Evolutionary conservation across 1,140 invertebrate species (phyloP).

Genomic region (Nasonia longicornis): DNA sequence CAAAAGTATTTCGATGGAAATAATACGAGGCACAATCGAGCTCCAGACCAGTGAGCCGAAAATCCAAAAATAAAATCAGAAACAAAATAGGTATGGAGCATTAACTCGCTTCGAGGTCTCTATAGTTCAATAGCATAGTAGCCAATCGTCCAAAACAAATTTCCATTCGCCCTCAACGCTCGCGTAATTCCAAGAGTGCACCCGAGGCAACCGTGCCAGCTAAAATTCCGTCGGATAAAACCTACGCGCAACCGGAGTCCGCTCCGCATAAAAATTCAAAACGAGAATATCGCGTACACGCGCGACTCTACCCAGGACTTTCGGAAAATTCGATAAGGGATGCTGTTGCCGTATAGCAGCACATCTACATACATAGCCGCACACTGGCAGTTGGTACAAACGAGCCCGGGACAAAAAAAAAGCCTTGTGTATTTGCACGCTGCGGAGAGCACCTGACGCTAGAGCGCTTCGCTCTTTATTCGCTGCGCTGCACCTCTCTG

Average conservation of each 20-base stretch:
- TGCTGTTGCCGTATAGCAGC: neutral
- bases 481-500: neutral
- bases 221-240: neutral
- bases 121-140: neutral
- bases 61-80: no score
- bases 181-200: no score
- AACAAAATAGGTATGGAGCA: no score
- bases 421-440: slow-evolving; percentile 19
- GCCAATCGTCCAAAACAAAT: neutral
- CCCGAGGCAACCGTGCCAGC: no score
- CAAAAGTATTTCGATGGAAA: no score
- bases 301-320: neutral
- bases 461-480: neutral
- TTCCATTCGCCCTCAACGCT: neutral
- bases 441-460: neutral
- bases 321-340: slow-evolving; percentile 12
- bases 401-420: neutral
- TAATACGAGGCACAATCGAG: no score
- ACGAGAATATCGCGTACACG: neutral
- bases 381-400: neutral
- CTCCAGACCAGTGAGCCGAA: no score
- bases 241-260: neutral
- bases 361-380: neutral
- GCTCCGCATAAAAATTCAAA: slow-evolving; percentile 12
- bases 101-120: no score